Conservation (phyloP, 1,140 invertebrate species). For the Drosophila albomicans region DNA sequence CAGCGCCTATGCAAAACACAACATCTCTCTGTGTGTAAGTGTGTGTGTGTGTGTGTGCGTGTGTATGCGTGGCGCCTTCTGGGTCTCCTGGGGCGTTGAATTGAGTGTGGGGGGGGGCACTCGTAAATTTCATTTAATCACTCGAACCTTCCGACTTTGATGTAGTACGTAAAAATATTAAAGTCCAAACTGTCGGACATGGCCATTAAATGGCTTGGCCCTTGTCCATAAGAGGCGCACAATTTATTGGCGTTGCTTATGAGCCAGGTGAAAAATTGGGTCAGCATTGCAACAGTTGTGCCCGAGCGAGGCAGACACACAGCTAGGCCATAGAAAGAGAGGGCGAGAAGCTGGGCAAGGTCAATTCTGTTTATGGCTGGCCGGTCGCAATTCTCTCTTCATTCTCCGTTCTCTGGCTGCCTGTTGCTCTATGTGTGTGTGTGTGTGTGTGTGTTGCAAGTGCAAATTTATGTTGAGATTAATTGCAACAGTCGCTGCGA, state of each 20-base stretch:
- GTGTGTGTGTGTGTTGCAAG: conserved; percentile 28
- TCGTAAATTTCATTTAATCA: conserved; percentile 82
- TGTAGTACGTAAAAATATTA: conserved; percentile 69
- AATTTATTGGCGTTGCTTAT: conserved; percentile 63
- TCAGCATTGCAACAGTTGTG: conserved; percentile 45
- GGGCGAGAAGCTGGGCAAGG: conserved; percentile 10
- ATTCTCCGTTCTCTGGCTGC: background rate
- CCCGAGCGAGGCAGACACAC: background rate
- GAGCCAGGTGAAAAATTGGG: conserved; percentile 59
- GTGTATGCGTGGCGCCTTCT: background rate
- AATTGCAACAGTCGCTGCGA: conserved; percentile 55
- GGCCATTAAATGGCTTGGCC: conserved; percentile 63
- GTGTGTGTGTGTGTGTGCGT: conserved; percentile 2
- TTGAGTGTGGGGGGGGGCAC: conserved; percentile 24
- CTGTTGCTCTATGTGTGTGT: conserved; percentile 21
- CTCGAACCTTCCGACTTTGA: conserved; percentile 70
- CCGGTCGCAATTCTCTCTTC: background rate
- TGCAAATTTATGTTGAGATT: conserved; percentile 76
- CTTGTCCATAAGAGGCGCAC: conserved; percentile 21
- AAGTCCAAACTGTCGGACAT: conserved; percentile 62
- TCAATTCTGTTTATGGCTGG: conserved; percentile 12
- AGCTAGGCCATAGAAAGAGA: background rate
- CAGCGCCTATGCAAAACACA: conserved; percentile 69
- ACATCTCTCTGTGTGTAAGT: background rate
- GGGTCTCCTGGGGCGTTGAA: conserved; percentile 4